Evolutionary conservation across 2,888 invertebrate species (phyloP).

Genomic region (Desoria tigrina): DNA sequence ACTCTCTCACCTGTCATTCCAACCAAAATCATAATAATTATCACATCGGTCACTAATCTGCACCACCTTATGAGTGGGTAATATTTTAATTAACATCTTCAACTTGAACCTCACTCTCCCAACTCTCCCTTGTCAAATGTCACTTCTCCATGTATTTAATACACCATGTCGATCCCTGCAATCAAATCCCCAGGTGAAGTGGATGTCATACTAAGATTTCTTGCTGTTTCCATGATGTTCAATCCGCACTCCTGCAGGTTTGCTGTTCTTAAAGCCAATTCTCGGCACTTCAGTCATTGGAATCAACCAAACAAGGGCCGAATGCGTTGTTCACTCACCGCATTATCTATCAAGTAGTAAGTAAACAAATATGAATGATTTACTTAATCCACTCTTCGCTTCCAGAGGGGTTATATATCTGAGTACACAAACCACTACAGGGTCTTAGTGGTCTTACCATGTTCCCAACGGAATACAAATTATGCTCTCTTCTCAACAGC

Average conservation of each 20-base stretch:
- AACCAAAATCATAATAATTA: constrained; percentile 25
- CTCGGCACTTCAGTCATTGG: background rate
- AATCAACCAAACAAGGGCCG: constrained; percentile 5
- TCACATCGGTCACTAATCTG: background rate
- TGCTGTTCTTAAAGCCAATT: background rate
- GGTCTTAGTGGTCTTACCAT: too few species aligned
- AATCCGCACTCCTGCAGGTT: constrained; percentile 16
- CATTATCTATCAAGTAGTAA: too few species aligned
- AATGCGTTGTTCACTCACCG: too few species aligned
- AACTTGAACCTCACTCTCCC: constrained; percentile 21
- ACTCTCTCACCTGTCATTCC: constrained; percentile 33
- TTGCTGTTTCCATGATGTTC: constrained; percentile 15
- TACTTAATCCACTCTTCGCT: too few species aligned
- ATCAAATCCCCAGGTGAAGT: constrained; percentile 24
- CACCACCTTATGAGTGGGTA: constrained; percentile 3
- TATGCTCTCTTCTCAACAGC: too few species aligned
- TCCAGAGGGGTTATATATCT: too few species aligned
- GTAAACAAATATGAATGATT: too few species aligned
- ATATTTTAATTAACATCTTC: constrained; percentile 16
- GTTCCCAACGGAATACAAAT: too few species aligned
- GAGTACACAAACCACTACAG: too few species aligned
- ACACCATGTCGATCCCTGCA: constrained; percentile 22
- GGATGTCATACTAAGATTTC: constrained; percentile 22
- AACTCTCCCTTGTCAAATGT: constrained; percentile 11
- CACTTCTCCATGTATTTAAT: constrained; percentile 5